These are phyloP conservation scores for Tamias sibiricus DNA, from an alignment of 2,113 vertebrate species.

Conservation along the genomic window DNA sequence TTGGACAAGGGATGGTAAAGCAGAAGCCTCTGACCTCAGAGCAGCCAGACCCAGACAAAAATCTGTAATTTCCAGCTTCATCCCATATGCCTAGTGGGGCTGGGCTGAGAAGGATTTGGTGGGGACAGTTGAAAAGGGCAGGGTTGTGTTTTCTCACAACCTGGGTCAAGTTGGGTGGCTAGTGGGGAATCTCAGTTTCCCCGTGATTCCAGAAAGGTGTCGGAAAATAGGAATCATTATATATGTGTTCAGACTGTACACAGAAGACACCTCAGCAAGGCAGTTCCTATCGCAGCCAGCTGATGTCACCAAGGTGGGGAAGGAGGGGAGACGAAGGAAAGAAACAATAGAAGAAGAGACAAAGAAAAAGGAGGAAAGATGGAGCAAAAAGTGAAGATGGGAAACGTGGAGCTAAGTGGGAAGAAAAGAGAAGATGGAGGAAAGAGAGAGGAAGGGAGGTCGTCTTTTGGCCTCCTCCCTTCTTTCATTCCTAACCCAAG, in stretches of 20 bases:
- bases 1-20: neutral
- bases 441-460: neutral
- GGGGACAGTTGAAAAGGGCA: neutral
- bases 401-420: neutral
- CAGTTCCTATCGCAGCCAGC: neutral
- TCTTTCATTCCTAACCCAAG: neutral
- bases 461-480: neutral
- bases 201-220: neutral
- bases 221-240: neutral
- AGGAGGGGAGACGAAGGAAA: neutral
- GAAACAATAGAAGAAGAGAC: slow-evolving; percentile 61
- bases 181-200: neutral
- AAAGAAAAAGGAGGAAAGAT: slow-evolving; percentile 24
- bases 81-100: neutral
- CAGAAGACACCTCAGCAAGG: neutral
- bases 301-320: slow-evolving; percentile 48
- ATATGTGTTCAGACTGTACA: neutral
- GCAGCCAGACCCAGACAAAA: neutral
- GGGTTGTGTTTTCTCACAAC: neutral
- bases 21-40: neutral
- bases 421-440: neutral
- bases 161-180: neutral
- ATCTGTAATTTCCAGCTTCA: neutral
- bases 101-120: neutral
- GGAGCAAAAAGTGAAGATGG: neutral